phyloP scores from a whole-genome alignment of 2,797 vertebrate species.

The Chelon labrosus region DNA sequence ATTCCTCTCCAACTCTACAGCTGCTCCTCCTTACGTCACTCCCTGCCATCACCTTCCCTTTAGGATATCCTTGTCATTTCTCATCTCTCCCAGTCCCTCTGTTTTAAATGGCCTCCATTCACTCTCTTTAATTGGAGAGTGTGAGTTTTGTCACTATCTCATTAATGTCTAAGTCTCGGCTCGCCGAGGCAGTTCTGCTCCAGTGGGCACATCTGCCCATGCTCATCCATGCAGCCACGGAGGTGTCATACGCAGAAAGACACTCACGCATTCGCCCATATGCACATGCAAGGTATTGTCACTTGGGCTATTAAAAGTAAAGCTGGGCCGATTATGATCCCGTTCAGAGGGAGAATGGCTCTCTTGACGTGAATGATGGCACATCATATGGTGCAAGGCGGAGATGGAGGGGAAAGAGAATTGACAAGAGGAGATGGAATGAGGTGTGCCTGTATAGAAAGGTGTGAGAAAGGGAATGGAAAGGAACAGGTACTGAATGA shows the following conservation, averaged over 20 bases:
- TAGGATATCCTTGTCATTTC: conserved; percentile 62
- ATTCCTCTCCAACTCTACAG: conserved; percentile 15
- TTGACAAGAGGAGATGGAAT: conserved; percentile 63
- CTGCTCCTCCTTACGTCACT: conserved; percentile 28
- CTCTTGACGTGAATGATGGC: conserved; percentile 80
- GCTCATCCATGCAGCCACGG: conserved; percentile 80
- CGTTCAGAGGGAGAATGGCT: conserved; percentile 81
- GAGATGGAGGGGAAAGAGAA: conserved; percentile 44
- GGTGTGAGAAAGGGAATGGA: conserved; percentile 59
- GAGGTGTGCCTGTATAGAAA: conserved; percentile 51
- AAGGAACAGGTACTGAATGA: conserved; percentile 74
- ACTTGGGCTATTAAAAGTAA: conserved; percentile 85
- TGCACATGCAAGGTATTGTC: conserved; percentile 78
- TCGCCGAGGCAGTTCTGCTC: conserved; percentile 78
- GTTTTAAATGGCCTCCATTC: conserved; percentile 79
- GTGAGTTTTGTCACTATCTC: conserved; percentile 82
- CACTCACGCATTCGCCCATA: conserved; percentile 54
- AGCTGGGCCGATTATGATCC: conserved; percentile 83
- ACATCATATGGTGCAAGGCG: conserved; percentile 75
- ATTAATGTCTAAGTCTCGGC: conserved; percentile 83
- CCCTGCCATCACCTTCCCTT: conserved; percentile 38
- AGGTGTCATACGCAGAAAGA: conserved; percentile 82
- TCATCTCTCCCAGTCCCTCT: conserved; percentile 50
- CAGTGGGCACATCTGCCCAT: conserved; percentile 81
- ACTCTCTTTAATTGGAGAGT: conserved; percentile 82